Evolutionary conservation across 2,113 vertebrate genomes (phyloP).

Genomic region (Hystrix cristata): DNA sequence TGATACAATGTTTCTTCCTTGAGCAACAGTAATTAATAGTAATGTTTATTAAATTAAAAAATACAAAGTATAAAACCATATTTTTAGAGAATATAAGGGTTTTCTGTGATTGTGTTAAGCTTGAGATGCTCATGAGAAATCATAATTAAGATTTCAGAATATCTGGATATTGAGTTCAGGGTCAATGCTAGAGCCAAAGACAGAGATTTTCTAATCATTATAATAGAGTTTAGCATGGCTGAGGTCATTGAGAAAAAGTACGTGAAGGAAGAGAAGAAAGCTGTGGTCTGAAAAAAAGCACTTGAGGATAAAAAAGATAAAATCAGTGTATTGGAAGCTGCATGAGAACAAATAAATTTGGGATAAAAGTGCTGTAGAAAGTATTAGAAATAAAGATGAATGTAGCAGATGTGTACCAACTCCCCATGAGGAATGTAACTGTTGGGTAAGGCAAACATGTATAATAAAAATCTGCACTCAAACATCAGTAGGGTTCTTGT

Average conservation of each 20-base stretch:
- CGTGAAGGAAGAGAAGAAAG: background rate
- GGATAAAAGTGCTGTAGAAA: background rate
- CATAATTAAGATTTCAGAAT: background rate
- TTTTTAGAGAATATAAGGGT: background rate
- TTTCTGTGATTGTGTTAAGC: background rate
- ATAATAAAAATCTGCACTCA: too few species aligned
- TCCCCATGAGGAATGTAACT: too few species aligned
- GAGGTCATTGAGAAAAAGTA: background rate
- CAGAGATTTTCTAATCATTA: background rate
- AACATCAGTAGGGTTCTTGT: too few species aligned
- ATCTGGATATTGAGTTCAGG: background rate
- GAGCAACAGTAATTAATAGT: background rate
- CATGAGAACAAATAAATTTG: background rate
- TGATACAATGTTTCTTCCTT: background rate
- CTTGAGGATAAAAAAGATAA: background rate
- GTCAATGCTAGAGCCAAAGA: background rate
- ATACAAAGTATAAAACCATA: background rate
- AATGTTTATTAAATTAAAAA: background rate
- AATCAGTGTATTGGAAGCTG: background rate
- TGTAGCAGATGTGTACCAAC: too few species aligned
- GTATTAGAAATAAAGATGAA: background rate
- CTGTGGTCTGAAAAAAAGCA: background rate
- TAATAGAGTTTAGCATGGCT: background rate
- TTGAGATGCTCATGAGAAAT: background rate
- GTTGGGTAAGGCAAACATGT: too few species aligned